Base-by-base conservation (phyloP, 2,797 vertebrate genomes). In the Brotula barbata region DNA sequence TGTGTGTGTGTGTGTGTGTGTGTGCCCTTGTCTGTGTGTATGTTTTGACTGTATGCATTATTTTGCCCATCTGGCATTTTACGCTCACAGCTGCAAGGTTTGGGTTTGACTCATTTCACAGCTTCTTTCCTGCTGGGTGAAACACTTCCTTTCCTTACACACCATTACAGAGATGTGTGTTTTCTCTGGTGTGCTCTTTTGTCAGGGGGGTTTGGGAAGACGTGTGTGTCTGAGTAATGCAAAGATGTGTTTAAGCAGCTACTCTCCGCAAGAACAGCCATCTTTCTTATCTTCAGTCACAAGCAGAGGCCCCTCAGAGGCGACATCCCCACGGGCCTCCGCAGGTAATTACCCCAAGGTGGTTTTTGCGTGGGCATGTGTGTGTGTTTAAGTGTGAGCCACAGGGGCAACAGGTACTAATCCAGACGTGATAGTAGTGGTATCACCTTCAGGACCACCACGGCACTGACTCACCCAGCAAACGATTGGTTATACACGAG, bases 341-440 rank as follows among this genome's bases (percentile, higher is more conserved):
- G 49, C 57, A 83, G 63, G 68, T 85, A 85, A 86, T 86, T 84
- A 66, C 58, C 64, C 62, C 75, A 75, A 73, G 75, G 77, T 73
- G 70, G 45, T 49, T 16, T 39, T 10, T 48, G 43, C 65, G 48
- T 64, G 48, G 47, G 43, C 54, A 34, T 39, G 21, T 53, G 21
- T 41, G 21, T 59, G 23, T 59, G 25, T 63, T 48, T 37, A 57
- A 36, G 6, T 67, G 51, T 12, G 25, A 40, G 46, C 49, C 64
- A 41, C 11, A 46, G 20, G 69, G 61, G 23, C 42, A 52, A n/a
- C 25, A 0, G 41, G 58, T 57, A 34, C 65, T 71, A 70, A 85
- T 75, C 59, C 42, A 68, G 48, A 75, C 64, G 60, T 21, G 75
- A 48, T 47, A 54, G 60, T 62, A 40, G 64, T 37, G 43, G 70